A percentile compares a stretch with the other conserved stretches of the same genome.
phyloP scores from a whole-genome alignment of 1,140 invertebrate species.

The Saccostrea glomerata region DNA sequence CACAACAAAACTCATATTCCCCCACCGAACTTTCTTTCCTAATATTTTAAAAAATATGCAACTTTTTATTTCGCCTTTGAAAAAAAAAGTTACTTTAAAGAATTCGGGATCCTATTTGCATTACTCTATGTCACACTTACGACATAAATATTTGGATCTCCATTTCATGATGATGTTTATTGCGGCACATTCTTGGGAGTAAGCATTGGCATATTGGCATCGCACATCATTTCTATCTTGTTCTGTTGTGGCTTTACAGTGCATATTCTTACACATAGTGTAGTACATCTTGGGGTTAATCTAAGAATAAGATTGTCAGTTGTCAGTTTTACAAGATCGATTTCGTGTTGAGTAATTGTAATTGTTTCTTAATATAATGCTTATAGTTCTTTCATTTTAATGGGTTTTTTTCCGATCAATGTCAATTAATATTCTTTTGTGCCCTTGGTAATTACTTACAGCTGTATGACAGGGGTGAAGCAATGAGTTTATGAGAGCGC shows the following conservation, averaged over 20 bases:
- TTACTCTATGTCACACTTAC: background rate
- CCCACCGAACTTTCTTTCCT: no score
- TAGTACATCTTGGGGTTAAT: slow-evolving; percentile 35
- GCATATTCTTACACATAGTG: slow-evolving; percentile 42
- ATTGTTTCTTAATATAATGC: no score
- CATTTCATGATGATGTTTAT: slow-evolving; percentile 42
- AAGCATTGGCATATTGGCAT: slow-evolving; percentile 37
- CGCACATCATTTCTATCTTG: slow-evolving; percentile 30
- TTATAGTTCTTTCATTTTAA: background rate
- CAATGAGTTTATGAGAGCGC: slow-evolving; percentile 20
- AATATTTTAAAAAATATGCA: no score
- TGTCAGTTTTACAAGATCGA: no score
- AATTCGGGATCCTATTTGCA: no score
- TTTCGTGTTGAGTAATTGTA: no score
- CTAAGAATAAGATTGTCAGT: background rate
- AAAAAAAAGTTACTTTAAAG: no score
- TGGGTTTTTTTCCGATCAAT: background rate
- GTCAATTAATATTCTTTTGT: background rate
- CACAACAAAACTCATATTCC: no score
- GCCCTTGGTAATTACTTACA: background rate
- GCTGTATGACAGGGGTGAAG: slow-evolving; percentile 27
- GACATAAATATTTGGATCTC: slow-evolving; percentile 38
- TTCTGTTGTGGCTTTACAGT: slow-evolving; percentile 42
- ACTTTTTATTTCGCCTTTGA: no score
- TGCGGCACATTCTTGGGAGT: slow-evolving; percentile 38